Percentiles rank a stretch among this genome's conserved stretches.
These are phyloP conservation scores for Mycalesis mineus DNA, from an alignment of 2,888 invertebrate species.

Conservation along the genomic window DNA sequence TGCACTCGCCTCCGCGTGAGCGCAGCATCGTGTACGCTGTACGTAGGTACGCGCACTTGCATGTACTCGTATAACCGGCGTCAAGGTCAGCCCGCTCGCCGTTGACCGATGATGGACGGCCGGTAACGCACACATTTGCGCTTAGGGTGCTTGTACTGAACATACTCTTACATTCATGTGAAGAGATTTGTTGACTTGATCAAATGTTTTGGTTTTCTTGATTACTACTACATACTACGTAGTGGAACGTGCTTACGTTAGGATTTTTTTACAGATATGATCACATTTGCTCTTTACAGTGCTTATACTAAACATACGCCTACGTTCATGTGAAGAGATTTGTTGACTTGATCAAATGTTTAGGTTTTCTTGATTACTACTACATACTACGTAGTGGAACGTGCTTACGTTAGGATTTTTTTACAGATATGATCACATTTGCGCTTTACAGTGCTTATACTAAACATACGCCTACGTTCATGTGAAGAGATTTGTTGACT, in stretches of 20 bases:
- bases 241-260: too few relatives aligned
- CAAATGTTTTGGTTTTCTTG: too few relatives aligned
- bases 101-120: slow-evolving; percentile 15
- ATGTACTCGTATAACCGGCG: slow-evolving; percentile 19
- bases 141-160: background rate
- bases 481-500: too few relatives aligned
- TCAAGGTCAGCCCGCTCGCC: slow-evolving; percentile 22
- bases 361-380: too few relatives aligned
- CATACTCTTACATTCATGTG: background rate
- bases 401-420: too few relatives aligned
- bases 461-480: background rate
- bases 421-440: too few relatives aligned
- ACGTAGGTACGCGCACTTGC: slow-evolving; percentile 13
- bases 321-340: background rate
- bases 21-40: background rate
- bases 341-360: too few relatives aligned
- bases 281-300: too few relatives aligned
- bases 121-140: background rate
- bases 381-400: too few relatives aligned
- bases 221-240: too few relatives aligned
- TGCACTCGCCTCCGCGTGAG: slow-evolving; percentile 3
- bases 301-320: background rate
- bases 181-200: too few relatives aligned
- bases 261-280: too few relatives aligned
- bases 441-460: background rate